Percentiles rank a stretch among this genome's conserved stretches.
Conservation (phyloP, 2,888 invertebrate genomes). For the Erebia ligea region DNA sequence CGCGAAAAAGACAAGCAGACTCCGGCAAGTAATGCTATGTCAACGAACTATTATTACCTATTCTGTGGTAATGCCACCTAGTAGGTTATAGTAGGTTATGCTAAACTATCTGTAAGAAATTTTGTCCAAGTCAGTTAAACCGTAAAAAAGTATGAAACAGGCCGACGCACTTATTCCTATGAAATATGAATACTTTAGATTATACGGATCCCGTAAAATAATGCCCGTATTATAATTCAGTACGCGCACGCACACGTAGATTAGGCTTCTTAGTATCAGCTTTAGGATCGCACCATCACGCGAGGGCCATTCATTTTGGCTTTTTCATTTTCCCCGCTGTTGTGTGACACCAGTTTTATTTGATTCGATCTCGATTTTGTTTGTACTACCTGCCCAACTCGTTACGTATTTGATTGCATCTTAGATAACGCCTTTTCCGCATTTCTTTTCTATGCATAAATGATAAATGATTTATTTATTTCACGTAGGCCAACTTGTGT, state of each 20-base stretch:
- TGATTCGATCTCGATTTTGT: conserved; percentile 26
- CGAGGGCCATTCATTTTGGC: conserved; percentile 34
- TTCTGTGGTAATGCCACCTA: too few relatives aligned
- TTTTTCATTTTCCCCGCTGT: conserved; percentile 34
- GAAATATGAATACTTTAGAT: background rate
- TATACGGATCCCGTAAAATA: conserved; percentile 2
- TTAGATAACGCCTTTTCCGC: conserved; percentile 4
- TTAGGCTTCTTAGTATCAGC: conserved; percentile 21
- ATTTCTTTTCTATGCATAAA: background rate
- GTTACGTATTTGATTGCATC: conserved; percentile 13
- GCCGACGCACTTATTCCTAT: too few relatives aligned
- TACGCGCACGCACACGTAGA: conserved; percentile 19
- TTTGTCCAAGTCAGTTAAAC: too few relatives aligned
- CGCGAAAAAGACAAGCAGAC: too few relatives aligned
- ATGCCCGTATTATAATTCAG: conserved; percentile 9
- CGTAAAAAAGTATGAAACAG: too few relatives aligned
- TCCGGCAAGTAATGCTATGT: too few relatives aligned
- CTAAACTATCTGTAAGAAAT: too few relatives aligned
- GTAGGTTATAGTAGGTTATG: too few relatives aligned
- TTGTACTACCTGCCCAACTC: conserved; percentile 13
- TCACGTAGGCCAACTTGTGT: too few relatives aligned
- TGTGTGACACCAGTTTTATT: conserved; percentile 19
- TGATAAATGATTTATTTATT: too few relatives aligned
- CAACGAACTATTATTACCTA: too few relatives aligned
- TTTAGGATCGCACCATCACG: conserved; percentile 34